Conservation (phyloP, 2,888 invertebrate species). For the Leptinotarsa peninsularis region DNA sequence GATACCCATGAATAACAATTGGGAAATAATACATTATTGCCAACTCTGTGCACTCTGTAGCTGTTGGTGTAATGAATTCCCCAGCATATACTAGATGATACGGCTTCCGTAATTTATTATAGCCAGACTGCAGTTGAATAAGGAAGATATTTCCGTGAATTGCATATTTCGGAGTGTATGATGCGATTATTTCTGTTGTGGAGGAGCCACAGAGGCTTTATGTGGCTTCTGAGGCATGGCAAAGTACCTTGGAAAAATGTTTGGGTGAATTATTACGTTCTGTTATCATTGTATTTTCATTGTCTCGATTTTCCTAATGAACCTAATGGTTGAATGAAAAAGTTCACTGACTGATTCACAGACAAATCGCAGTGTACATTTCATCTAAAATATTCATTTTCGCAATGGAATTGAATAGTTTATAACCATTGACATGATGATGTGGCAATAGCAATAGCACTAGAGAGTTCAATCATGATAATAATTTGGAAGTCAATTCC, state of each 20-base stretch:
- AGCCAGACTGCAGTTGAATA: constrained; percentile 32
- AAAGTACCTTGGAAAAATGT: constrained; percentile 12
- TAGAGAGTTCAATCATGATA: too few species aligned
- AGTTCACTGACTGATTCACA: too few species aligned
- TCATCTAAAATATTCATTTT: too few species aligned
- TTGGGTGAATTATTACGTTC: constrained; percentile 4
- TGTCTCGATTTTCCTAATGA: background rate
- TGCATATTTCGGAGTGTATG: constrained; percentile 26
- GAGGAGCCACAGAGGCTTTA: background rate
- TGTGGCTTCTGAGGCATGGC: background rate
- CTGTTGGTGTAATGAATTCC: constrained; percentile 39
- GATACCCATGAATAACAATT: constrained; percentile 42
- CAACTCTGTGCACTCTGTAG: constrained; percentile 24
- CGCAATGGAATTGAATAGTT: too few species aligned
- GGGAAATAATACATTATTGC: constrained; percentile 42
- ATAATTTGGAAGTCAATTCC: too few species aligned
- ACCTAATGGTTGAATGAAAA: background rate
- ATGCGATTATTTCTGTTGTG: constrained; percentile 26
- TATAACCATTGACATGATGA: too few species aligned
- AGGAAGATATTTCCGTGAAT: constrained; percentile 38
- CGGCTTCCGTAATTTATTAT: constrained; percentile 38
- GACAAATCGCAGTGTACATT: too few species aligned
- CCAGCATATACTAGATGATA: constrained; percentile 40
- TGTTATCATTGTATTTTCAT: background rate
- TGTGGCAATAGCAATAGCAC: too few species aligned